Percentiles rank a stretch among this genome's conserved stretches.
phyloP scores from a whole-genome alignment of 2,888 invertebrate genomes.

The Tetheella fluctuosa region DNA sequence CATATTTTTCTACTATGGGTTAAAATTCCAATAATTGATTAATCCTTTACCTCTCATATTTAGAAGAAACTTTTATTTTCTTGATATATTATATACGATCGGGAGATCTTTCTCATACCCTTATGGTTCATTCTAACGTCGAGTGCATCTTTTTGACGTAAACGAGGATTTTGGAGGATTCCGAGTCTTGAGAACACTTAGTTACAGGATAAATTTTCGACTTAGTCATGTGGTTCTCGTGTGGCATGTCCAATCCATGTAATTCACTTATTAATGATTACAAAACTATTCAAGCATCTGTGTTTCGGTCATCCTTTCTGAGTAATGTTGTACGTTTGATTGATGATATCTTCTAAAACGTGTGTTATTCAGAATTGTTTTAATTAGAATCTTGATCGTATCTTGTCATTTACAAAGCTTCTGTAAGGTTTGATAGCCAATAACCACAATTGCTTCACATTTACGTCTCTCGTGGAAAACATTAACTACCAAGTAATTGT shows the following conservation, averaged over 20 bases:
- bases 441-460: neutral
- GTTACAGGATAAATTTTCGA: neutral
- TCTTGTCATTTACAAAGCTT: neutral
- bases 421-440: neutral
- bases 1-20: no score
- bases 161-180: no score
- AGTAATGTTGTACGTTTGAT: neutral
- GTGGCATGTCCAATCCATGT: neutral
- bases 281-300: neutral
- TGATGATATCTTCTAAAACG: neutral
- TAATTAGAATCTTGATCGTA: neutral
- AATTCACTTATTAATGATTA: neutral
- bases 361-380: neutral
- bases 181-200: no score
- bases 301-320: neutral
- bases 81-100: no score
- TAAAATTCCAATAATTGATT: no score
- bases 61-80: no score
- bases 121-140: no score
- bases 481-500: conserved; percentile 12
- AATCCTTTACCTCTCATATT: no score
- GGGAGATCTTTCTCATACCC: no score
- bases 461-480: neutral
- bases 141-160: neutral
- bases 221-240: neutral